Conservation (phyloP, 2,888 invertebrate species). For the Rhagonycha lutea region DNA sequence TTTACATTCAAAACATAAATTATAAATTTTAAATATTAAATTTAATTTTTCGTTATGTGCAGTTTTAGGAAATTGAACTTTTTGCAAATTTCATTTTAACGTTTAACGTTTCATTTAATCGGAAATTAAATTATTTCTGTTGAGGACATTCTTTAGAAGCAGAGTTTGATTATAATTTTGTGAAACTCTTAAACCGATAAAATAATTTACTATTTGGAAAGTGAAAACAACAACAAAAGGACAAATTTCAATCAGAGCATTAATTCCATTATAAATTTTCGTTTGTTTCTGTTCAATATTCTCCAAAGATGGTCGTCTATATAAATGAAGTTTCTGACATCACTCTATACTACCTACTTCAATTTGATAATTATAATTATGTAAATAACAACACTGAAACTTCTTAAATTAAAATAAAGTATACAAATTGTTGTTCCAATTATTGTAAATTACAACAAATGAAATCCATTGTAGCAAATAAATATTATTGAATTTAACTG, state of each 20-base stretch:
- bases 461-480: too few species aligned
- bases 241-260: not conserved
- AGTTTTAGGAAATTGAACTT: slow-evolving; percentile 28
- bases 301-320: not conserved
- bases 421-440: too few species aligned
- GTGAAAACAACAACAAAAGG: not conserved
- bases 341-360: not conserved
- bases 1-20: slow-evolving; percentile 7
- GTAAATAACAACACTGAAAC: not conserved
- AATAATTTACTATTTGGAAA: not conserved
- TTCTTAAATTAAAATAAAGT: too few species aligned
- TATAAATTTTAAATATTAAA: slow-evolving; percentile 21
- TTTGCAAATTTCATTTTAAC: slow-evolving; percentile 21
- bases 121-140: slow-evolving; percentile 19
- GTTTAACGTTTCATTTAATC: slow-evolving; percentile 11
- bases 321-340: not conserved
- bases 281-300: not conserved
- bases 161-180: not conserved
- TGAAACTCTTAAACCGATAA: not conserved
- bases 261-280: not conserved
- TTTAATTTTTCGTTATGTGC: slow-evolving; percentile 22
- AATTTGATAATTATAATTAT: not conserved
- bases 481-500: too few species aligned
- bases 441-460: too few species aligned
- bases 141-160: not conserved